Evolutionary conservation across 2,113 vertebrate species (phyloP), one percentile per base, ranked within the genome.

Genomic region (Ciconia boyciana): DNA sequence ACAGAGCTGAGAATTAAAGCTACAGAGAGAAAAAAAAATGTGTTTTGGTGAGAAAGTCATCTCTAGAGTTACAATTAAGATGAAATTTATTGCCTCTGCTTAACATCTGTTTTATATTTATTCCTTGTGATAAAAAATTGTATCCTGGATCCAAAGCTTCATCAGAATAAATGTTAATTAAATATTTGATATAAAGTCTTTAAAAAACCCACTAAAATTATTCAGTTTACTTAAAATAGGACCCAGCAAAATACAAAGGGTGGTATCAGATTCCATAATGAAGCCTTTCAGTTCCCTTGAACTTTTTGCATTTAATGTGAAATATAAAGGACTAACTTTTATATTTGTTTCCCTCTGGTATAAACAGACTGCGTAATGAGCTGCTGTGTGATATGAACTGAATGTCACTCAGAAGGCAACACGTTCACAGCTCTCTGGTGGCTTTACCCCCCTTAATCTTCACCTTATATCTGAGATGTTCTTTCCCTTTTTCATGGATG

Each of bases 371-470:
- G 52, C 4, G 39, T 72, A 85, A 78, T 44, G 80, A 89, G 80
- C 84, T 76, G 58, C 87, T 54, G 71, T 82, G 44, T 90, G 66
- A 80, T 86, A 66, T 1, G n/a, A 87, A 41, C 94, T 66, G 81
- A 62, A 80, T 92, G 96, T 95, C 96, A 93, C 91, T 93, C 90
- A n/a, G 84, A 90, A 93, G 91, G 78, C 87, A 83, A 25, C 94
- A 69, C 78, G 32, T 62, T 52, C 91, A 10, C 71, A 93, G 94
- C 93, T 91, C 89, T 34, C 71, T 72, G 78, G 52, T 94, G 94
- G 69, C 88, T 96, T 84, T 95, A 62, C 68, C 90, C 69, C 85
- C 89, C 91, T 94, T 96, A 86, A 89, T 95, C 92, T 84, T 57
- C 79, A 81, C 64, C 84, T 96, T 34, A 5, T 49, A 77, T 62